phyloP scores from a whole-genome alignment of 2,113 vertebrate genomes.

The Semicossyphus pulcher region DNA sequence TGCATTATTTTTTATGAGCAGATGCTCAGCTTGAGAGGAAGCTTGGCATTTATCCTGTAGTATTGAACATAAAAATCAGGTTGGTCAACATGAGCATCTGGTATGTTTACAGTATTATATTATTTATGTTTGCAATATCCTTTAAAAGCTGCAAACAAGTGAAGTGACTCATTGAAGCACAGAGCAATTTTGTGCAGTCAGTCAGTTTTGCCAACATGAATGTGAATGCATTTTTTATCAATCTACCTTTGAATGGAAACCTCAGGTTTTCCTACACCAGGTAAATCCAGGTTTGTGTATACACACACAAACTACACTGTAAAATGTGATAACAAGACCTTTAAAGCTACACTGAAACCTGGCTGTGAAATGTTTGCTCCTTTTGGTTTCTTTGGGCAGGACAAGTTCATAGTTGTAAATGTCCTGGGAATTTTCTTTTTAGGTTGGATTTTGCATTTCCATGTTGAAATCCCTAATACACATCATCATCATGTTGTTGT shows the following conservation, averaged over 20 bases:
- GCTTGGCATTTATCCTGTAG: background rate
- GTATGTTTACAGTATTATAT: background rate
- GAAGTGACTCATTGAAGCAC: background rate
- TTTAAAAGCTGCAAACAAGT: background rate
- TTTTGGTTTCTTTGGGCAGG: background rate
- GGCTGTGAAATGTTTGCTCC: constrained; percentile 1
- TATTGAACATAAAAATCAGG: background rate
- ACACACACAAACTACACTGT: background rate
- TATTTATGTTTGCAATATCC: background rate
- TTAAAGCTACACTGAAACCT: background rate
- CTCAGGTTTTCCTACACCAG: background rate
- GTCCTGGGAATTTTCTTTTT: background rate
- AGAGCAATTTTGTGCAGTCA: background rate
- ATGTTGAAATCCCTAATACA: background rate
- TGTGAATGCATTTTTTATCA: background rate
- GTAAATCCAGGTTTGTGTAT: too few relatives aligned
- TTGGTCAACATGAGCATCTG: background rate
- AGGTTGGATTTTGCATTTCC: background rate
- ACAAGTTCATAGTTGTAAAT: background rate
- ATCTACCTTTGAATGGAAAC: background rate
- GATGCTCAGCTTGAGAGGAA: background rate
- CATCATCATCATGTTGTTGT: background rate
- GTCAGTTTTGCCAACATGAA: background rate
- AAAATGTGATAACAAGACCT: too few relatives aligned
- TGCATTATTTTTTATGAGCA: background rate